These are phyloP conservation scores for Bombyx mori DNA, from an alignment of 1,140 invertebrate genomes.

Conservation along the genomic window ASM3026992v2 NC_085116.1:13613501-13614000, in stretches of 20 bases:
- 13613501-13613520: constrained; percentile 57
- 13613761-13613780: neutral
- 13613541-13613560: constrained; percentile 3
- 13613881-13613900: constrained; percentile 45
- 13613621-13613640: neutral
- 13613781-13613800: neutral
- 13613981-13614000: constrained; percentile 43
- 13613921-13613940: constrained; percentile 63
- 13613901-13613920: constrained; percentile 61
- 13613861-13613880: neutral
- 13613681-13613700: neutral
- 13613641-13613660: constrained; percentile 3
- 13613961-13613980: constrained; percentile 60
- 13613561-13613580: too few relatives aligned
- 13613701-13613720: neutral
- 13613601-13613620: neutral
- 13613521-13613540: constrained; percentile 20
- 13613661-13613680: neutral
- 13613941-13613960: constrained; percentile 68
- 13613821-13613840: constrained; percentile 1
- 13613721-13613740: too few relatives aligned
- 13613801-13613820: neutral
- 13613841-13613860: neutral
- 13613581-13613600: too few relatives aligned
- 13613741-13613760: neutral